Base-by-base conservation (phyloP, 2,888 invertebrate genomes). In the Hanleya hanleyi region DNA sequence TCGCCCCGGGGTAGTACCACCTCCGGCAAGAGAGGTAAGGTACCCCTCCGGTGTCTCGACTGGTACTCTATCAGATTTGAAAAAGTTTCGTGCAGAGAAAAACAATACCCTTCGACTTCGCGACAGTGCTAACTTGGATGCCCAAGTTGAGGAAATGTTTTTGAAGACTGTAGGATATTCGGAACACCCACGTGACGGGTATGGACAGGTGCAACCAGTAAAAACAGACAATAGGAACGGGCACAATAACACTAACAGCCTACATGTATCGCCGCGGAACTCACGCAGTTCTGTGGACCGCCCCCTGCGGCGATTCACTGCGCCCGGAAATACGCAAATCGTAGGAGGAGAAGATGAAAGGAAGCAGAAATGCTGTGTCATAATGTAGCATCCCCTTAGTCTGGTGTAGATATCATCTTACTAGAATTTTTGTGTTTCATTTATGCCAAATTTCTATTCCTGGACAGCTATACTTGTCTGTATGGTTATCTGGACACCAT, bases 11-110 rank as follows among this genome's bases (percentile, higher is more conserved):
- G 57, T 9, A 9, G 41, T 62, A 18, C 47, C 65, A 65, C 12
- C n/a, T 15, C 12, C 12, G 12, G 64, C 26, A 12, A 35, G 12
- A 2, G 15, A 33, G 2, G 64, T 57, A 95, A 92, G 95, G 95
- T 93, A 95, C 95, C 91, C 95, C 95, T 71, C 83, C 5, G 77
- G 78, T 9, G 73, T 78, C 7, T 71, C 74, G 0, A 74, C 76
- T 85, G 94, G 95, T 83, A 97, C 97, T 67, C 93, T 98, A 84
- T 95, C 97, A 69, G 97, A 97, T 91, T 92, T 97, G 90, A 98
- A 98, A 92, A 97, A 97, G 91, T 96, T 97, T 89, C 93, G 97
- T 18, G 81, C 87, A 18, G 88, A 87, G 49, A 76, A 81, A 26
- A 76, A 81, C 6, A n/a, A 38, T 2, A 36, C 32, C 33, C 47